phyloP scores from a whole-genome alignment of 2,888 invertebrate genomes.

The Eledone cirrhosa region DNA sequence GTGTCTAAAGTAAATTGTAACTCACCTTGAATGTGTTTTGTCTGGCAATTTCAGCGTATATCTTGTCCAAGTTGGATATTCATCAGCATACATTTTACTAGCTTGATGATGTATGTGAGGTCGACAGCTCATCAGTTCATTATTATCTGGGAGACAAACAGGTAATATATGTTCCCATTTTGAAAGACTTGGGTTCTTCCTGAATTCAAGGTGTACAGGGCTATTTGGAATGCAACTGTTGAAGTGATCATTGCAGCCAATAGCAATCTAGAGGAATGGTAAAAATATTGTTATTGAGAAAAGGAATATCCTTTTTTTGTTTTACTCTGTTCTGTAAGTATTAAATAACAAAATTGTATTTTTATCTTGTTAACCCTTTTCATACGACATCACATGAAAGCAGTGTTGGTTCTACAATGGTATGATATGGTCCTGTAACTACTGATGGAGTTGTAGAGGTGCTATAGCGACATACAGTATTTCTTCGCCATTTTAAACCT shows the following conservation, averaged over 20 bases:
- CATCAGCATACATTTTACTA: constrained; percentile 59
- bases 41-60: constrained; percentile 63
- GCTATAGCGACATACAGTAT: too few species aligned
- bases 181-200: constrained; percentile 61
- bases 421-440: too few species aligned
- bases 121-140: constrained; percentile 59
- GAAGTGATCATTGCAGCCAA: constrained; percentile 60
- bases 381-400: too few species aligned
- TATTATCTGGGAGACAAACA: constrained; percentile 62
- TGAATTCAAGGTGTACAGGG: constrained; percentile 61
- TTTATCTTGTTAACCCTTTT: too few species aligned
- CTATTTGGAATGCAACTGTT: constrained; percentile 55
- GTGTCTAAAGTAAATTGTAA: not conserved
- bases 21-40: constrained; percentile 64
- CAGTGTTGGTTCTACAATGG: too few species aligned
- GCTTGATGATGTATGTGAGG: constrained; percentile 63
- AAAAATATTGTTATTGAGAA: too few species aligned
- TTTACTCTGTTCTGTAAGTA: too few species aligned
- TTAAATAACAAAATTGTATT: too few species aligned
- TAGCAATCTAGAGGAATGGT: constrained; percentile 54
- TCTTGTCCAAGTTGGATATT: constrained; percentile 62
- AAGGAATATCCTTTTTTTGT: too few species aligned
- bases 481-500: too few species aligned
- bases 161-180: constrained; percentile 63
- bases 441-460: too few species aligned